These are phyloP conservation scores for Acanthococcus lagerstroemiae DNA, from an alignment of 2,888 invertebrate species.

Conservation along the genomic window DNA sequence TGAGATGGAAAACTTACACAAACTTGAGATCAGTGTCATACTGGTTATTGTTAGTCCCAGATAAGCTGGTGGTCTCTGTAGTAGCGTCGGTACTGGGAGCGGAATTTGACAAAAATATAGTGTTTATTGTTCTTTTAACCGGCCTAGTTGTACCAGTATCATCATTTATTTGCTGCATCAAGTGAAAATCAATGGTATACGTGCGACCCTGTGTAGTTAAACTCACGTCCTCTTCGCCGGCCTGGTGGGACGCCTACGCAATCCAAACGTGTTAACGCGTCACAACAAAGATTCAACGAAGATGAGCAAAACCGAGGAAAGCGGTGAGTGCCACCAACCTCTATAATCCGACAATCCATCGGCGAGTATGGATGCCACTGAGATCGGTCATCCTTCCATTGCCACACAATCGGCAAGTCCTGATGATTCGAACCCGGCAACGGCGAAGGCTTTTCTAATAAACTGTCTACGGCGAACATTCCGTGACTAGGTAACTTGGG, in stretches of 20 bases:
- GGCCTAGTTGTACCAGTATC: slow-evolving; percentile 90
- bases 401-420: slow-evolving; percentile 69
- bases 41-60: slow-evolving; percentile 17
- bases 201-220: slow-evolving; percentile 84
- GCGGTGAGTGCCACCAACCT: slow-evolving; percentile 47
- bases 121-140: slow-evolving; percentile 67
- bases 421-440: slow-evolving; percentile 46
- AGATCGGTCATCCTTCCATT: slow-evolving; percentile 93
- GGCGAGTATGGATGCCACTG: slow-evolving; percentile 83
- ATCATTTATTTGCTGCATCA: slow-evolving; percentile 98
- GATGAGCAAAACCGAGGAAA: too few relatives aligned
- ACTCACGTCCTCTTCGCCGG: slow-evolving; percentile 91
- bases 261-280: too few relatives aligned
- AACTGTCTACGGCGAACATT: slow-evolving; percentile 84
- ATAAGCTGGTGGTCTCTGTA: background rate
- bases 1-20: slow-evolving; percentile 22
- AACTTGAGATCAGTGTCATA: slow-evolving; percentile 26
- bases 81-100: background rate
- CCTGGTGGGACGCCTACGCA: slow-evolving; percentile 69
- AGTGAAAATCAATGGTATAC: slow-evolving; percentile 90
- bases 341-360: slow-evolving; percentile 87
- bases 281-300: too few relatives aligned
- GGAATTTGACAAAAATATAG: slow-evolving; percentile 12
- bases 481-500: slow-evolving; percentile 91
- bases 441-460: slow-evolving; percentile 54